Evolutionary conservation across 2,797 vertebrate genomes (phyloP).

Genomic region (Helostoma temminkii): DNA sequence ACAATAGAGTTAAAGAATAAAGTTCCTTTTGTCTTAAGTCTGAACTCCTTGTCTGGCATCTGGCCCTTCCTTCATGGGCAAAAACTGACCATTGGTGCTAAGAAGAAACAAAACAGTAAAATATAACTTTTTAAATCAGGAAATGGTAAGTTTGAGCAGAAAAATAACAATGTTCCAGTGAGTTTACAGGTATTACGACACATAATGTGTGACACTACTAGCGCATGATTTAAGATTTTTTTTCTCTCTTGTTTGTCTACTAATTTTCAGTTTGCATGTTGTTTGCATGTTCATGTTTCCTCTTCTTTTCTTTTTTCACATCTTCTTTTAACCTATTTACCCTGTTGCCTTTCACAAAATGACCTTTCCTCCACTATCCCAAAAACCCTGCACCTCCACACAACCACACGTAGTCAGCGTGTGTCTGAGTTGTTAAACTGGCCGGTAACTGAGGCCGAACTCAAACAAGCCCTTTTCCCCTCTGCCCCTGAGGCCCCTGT

Average conservation of each 20-base stretch:
- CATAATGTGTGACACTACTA: background rate
- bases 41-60: no score
- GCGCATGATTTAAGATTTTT: background rate
- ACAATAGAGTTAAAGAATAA: no score
- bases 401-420: constrained; percentile 84
- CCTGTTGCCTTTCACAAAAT: constrained; percentile 16
- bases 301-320: constrained; percentile 31
- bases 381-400: constrained; percentile 12
- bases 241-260: background rate
- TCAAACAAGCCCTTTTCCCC: constrained; percentile 83
- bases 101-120: no score
- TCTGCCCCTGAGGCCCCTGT: constrained; percentile 83
- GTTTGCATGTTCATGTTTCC: constrained; percentile 40
- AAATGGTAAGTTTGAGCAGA: no score
- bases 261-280: constrained; percentile 33
- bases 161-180: background rate
- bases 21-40: no score
- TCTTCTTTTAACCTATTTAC: constrained; percentile 30
- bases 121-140: no score
- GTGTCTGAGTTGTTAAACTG: constrained; percentile 88
- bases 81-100: no score
- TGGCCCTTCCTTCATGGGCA: no score
- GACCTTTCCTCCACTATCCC: background rate
- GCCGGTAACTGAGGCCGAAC: constrained; percentile 86
- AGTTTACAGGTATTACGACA: background rate